Conservation (phyloP, 2,797 vertebrate genomes). For the Potorous gilbertii region DNA sequence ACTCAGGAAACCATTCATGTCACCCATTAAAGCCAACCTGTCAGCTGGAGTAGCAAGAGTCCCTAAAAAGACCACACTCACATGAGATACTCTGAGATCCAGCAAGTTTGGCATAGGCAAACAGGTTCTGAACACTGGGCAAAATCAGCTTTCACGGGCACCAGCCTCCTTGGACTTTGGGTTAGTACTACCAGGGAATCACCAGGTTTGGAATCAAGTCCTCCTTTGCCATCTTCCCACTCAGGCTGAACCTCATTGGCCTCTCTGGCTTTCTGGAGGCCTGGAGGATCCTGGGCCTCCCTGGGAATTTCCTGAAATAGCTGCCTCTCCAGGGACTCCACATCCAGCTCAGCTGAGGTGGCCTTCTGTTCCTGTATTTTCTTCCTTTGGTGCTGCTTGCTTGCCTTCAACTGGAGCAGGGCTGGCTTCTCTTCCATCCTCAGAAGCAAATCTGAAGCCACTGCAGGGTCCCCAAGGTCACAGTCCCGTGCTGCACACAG, state of each 20-base stretch:
- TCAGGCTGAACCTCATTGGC: background rate
- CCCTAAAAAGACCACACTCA: conserved; percentile 87
- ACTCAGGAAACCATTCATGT: conserved; percentile 89
- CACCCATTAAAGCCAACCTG: conserved; percentile 90
- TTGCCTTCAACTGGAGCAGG: conserved; percentile 46
- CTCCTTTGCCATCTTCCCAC: background rate
- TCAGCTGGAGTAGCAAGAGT: conserved; percentile 82
- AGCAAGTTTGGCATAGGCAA: conserved; percentile 88
- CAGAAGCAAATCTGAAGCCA: conserved; percentile 88
- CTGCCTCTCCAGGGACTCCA: conserved; percentile 89
- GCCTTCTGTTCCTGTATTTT: conserved; percentile 33
- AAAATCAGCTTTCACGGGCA: background rate
- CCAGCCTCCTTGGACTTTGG: background rate
- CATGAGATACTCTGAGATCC: conserved; percentile 71
- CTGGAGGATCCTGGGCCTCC: background rate
- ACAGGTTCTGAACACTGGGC: background rate
- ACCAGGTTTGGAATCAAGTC: background rate
- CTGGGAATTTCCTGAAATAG: conserved; percentile 83
- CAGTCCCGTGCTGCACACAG: conserved; percentile 92
- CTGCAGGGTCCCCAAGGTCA: conserved; percentile 86
- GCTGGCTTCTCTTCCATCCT: background rate
- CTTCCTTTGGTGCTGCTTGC: conserved; percentile 8
- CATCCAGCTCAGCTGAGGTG: conserved; percentile 74
- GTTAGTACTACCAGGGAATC: conserved; percentile 62
- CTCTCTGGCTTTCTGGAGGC: background rate